Evolutionary conservation across 2,888 invertebrate genomes (phyloP).

Genomic region (Dasysyrphus tricinctus): DNA sequence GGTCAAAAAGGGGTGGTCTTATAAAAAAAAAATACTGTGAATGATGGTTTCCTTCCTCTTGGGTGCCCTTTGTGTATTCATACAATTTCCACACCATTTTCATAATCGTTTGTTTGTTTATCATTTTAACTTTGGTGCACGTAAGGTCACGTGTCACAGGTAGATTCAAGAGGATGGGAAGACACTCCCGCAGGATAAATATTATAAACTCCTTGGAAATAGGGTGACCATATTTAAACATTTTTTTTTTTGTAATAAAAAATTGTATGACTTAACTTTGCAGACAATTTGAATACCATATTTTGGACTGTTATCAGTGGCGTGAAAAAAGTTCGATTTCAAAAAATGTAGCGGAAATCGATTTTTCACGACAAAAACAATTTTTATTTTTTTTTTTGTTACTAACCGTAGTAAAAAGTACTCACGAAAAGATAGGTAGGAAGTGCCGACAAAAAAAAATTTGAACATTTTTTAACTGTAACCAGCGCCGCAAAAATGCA

Average conservation of each 20-base stretch:
- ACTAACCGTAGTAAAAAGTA: too few species aligned
- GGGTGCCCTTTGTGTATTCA: constrained; percentile 6
- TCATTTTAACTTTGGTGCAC: constrained; percentile 38
- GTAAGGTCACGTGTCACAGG: constrained; percentile 65
- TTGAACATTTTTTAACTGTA: too few species aligned
- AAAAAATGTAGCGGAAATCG: too few species aligned
- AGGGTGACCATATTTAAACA: constrained; percentile 3
- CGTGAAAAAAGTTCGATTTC: too few species aligned
- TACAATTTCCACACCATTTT: constrained; percentile 51
- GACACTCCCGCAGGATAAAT: constrained; percentile 40
- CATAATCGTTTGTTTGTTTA: constrained; percentile 68
- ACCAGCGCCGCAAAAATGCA: too few species aligned
- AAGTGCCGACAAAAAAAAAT: too few species aligned
- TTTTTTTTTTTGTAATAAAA: not conserved
- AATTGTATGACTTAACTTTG: too few species aligned
- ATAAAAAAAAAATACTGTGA: not conserved
- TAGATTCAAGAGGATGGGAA: constrained; percentile 12
- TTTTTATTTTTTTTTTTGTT: too few species aligned
- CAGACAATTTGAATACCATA: too few species aligned
- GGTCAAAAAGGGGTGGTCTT: constrained; percentile 64
- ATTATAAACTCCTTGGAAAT: not conserved
- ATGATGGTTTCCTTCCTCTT: constrained; percentile 12
- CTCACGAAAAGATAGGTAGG: too few species aligned
- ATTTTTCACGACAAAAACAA: too few species aligned
- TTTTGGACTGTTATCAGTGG: too few species aligned